phyloP scores from a whole-genome alignment of 1,140 invertebrate genomes.

The Aricia agestis region DNA sequence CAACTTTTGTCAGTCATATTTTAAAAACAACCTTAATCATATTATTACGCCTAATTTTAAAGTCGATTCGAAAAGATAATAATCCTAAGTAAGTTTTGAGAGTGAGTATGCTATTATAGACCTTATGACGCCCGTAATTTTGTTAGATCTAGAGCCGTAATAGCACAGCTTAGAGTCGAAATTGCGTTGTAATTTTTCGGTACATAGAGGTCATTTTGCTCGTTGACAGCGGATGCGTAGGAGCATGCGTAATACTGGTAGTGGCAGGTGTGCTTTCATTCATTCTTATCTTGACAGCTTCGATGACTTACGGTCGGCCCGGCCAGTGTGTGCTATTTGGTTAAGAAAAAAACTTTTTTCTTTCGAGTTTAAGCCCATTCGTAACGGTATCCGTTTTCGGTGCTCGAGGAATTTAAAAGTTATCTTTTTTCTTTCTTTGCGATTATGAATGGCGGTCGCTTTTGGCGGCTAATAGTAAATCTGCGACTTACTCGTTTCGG shows the following conservation, averaged over 20 bases:
- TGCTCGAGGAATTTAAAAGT: conserved; percentile 53
- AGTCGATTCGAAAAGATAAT: conserved; percentile 66
- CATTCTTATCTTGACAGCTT: conserved; percentile 74
- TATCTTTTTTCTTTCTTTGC: conserved; percentile 42
- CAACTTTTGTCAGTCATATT: conserved; percentile 59
- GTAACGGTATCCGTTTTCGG: conserved; percentile 67
- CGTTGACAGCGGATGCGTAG: conserved; percentile 44
- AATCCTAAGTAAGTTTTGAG: conserved; percentile 46
- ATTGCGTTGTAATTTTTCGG: conserved; percentile 27
- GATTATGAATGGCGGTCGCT: not conserved
- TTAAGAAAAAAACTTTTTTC: conserved; percentile 50
- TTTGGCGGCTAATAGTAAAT: not conserved
- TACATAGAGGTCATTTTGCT: conserved; percentile 47
- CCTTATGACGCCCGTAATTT: conserved; percentile 21
- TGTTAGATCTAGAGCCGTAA: conserved; percentile 39
- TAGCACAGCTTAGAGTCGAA: conserved; percentile 35
- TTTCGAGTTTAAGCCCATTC: conserved; percentile 65
- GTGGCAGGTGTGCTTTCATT: conserved; percentile 73
- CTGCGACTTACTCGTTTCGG: not conserved
- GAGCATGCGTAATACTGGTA: conserved; percentile 69
- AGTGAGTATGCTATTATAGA: conserved; percentile 43
- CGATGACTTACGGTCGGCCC: conserved; percentile 67
- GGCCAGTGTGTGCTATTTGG: conserved; percentile 60
- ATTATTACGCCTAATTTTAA: conserved; percentile 68
- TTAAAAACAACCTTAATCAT: conserved; percentile 67